Evolutionary conservation across 2,888 invertebrate species (phyloP), one percentile per base, ranked within the genome.

Genomic region (Odontocerum albicorne): DNA sequence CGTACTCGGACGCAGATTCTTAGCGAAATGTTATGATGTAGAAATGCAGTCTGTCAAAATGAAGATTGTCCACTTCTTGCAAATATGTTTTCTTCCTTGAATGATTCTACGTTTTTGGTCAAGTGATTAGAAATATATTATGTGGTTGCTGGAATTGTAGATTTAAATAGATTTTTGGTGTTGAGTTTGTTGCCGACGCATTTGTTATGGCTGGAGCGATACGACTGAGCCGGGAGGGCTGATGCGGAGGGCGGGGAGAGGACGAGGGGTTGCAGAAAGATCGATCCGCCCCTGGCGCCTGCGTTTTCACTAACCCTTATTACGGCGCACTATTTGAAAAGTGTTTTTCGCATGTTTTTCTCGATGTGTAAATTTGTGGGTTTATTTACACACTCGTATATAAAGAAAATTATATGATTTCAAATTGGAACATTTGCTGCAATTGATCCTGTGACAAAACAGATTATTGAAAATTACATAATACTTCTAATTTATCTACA

Each of bases 231-330:
- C 45, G 36, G 49, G 44, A 20, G 39, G 46, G 45, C n/a, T n/a
- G 46, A 45, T 46, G 53, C 39, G 47, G 27, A 38, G 50, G 40
- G 27, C 13, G 51, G 15, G 39, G 16, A 27, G 16, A 12, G 19
- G 31, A 17, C 16, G 33, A 38, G 44, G 50, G 32, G 43, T 43
- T 43, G 43, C 43, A 36, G 43, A 12, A 17, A n/a, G 47, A 58
- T 58, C 58, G 58, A 58, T 58, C 49, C 35, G 27, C 16, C 35
- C 27, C 27, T 8, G 45, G 50, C 58, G 54, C 58, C 42, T 58
- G 58, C 58, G 58, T 36, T 42, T 20, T 31, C 43, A 7, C 27
- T 4, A 6, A 13, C 7, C 12, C 31, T 19, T 15, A 4, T 13
- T 15, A 2, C 12, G 27, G 43, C 43, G 19, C 43, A 8, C 22